Conservation (phyloP, 2,797 vertebrate genomes). For the Acridotheres tristis region DNA sequence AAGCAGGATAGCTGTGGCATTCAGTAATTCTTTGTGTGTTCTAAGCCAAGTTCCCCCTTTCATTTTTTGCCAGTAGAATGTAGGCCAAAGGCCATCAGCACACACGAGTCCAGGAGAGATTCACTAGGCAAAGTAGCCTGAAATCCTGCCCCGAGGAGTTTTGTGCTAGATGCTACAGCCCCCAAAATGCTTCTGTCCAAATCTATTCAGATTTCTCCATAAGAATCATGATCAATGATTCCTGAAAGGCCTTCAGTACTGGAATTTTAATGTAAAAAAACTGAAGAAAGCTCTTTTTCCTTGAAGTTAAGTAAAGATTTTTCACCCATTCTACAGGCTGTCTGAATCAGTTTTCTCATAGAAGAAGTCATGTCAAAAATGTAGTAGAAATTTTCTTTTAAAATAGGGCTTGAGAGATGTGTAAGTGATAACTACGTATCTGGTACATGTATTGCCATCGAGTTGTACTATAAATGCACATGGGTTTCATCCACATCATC, state of each 20-base stretch:
- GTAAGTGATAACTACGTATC: background rate
- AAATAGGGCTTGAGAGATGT: background rate
- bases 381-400: background rate
- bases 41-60: background rate
- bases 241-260: background rate
- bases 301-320: background rate
- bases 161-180: background rate
- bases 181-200: background rate
- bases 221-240: background rate
- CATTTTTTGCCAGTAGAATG: background rate
- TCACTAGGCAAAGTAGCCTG: background rate
- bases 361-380: background rate
- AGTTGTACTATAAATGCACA: background rate
- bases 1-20: background rate
- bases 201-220: background rate
- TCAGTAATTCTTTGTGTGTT: slow-evolving; percentile 7
- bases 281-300: background rate
- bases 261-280: background rate
- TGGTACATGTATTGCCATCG: background rate
- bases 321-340: background rate
- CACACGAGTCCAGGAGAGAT: background rate
- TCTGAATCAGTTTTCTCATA: background rate
- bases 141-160: background rate
- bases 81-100: background rate
- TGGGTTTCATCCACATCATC: background rate